phyloP scores from a whole-genome alignment of 1,140 invertebrate genomes.

The Goniozus legneri region DNA sequence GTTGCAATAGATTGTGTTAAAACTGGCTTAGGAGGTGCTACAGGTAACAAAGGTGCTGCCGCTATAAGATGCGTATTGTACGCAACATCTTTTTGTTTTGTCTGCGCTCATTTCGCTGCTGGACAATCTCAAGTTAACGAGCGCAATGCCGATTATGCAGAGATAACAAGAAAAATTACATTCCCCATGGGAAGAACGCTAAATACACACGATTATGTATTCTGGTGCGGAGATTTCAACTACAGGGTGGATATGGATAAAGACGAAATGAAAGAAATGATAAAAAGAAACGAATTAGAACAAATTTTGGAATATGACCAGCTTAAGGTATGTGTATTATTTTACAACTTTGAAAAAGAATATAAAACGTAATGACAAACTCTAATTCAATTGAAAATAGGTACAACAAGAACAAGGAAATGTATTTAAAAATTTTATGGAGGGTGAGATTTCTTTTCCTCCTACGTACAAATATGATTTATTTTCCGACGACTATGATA shows the following conservation, averaged over 20 bases:
- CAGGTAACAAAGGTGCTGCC: slow-evolving; percentile 95
- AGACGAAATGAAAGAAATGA: slow-evolving; percentile 87
- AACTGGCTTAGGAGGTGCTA: slow-evolving; percentile 94
- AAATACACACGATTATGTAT: slow-evolving; percentile 95
- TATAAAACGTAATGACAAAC: too few relatives aligned
- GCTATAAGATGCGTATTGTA: slow-evolving; percentile 89
- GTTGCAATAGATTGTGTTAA: slow-evolving; percentile 94
- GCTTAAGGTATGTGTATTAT: slow-evolving; percentile 62
- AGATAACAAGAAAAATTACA: slow-evolving; percentile 88
- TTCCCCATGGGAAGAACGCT: slow-evolving; percentile 93
- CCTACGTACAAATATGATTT: slow-evolving; percentile 99
- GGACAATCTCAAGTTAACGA: slow-evolving; percentile 95
- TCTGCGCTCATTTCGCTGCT: slow-evolving; percentile 98
- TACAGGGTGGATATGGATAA: slow-evolving; percentile 95
- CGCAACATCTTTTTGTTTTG: slow-evolving; percentile 93
- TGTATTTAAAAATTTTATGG: slow-evolving; percentile 92
- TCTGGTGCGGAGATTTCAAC: slow-evolving; percentile 99
- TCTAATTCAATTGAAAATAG: slow-evolving; percentile 29
- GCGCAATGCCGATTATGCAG: slow-evolving; percentile 93
- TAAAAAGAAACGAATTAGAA: slow-evolving; percentile 74
- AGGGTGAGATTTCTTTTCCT: slow-evolving; percentile 88
- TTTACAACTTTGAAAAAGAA: too few relatives aligned
- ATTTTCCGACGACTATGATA: slow-evolving; percentile 99
- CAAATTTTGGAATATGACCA: slow-evolving; percentile 87
- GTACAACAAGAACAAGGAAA: slow-evolving; percentile 76